Percentiles rank a stretch among this genome's conserved stretches.
These are phyloP conservation scores for Polypterus bichir DNA, from an alignment of 2,113 vertebrate species.

Conservation along the genomic window DNA sequence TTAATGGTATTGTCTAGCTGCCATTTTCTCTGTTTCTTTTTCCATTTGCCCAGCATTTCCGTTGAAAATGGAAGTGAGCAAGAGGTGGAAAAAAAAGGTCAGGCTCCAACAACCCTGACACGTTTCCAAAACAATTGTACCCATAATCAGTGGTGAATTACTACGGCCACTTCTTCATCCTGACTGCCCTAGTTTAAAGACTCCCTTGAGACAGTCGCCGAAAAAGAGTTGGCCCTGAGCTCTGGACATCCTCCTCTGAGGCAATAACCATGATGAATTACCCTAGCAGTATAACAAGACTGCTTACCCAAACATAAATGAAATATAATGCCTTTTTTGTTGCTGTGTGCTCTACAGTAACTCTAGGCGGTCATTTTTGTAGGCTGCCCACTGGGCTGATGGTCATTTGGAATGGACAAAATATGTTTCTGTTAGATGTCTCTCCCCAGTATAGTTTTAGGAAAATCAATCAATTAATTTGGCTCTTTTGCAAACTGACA, in stretches of 20 bases:
- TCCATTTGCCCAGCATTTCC: not conserved
- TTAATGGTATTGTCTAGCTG: not conserved
- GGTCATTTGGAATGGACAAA: no score
- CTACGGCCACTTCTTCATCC: conserved; percentile 19
- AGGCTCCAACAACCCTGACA: conserved; percentile 11
- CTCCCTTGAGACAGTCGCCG: conserved; percentile 8
- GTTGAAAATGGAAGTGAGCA: conserved; percentile 4
- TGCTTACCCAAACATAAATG: conserved; percentile 49
- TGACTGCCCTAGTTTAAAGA: conserved; percentile 17
- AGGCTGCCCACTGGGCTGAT: no score
- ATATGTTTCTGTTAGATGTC: no score
- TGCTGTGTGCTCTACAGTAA: not conserved
- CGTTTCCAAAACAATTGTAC: conserved; percentile 20
- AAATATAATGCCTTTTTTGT: conserved; percentile 29
- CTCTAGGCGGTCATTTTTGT: no score
- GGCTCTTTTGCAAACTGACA: no score
- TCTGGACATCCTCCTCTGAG: conserved; percentile 29
- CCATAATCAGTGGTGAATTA: conserved; percentile 26
- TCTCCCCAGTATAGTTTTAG: no score
- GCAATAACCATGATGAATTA: conserved; percentile 44
- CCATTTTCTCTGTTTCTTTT: not conserved
- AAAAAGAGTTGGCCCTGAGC: conserved; percentile 26
- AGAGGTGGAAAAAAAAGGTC: conserved; percentile 5
- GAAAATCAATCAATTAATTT: no score
- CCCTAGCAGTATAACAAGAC: conserved; percentile 34